Percentiles rank a stretch among this genome's conserved stretches.
Evolutionary conservation across 2,113 vertebrate species (phyloP).

Genomic region (Phocoena phocoena): DNA sequence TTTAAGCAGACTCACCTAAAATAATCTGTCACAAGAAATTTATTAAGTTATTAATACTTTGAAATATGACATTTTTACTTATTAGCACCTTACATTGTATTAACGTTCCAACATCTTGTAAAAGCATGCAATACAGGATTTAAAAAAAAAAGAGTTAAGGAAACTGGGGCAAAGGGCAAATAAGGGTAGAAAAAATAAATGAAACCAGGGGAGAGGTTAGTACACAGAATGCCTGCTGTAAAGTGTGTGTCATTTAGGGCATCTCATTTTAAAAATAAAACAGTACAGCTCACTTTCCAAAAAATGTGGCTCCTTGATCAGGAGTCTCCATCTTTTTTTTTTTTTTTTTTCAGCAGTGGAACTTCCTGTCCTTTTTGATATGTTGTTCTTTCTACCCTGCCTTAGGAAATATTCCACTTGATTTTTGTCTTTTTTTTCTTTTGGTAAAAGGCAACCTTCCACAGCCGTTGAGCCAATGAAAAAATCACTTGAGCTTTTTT

Average conservation of each 20-base stretch:
- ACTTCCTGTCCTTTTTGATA: not conserved
- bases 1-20: not conserved
- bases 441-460: slow-evolving; percentile 22
- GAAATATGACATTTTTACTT: not conserved
- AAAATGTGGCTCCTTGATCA: not conserved
- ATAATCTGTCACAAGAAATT: not conserved
- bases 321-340: not conserved
- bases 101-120: not conserved
- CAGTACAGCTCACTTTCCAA: not conserved
- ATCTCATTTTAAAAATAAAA: slow-evolving; percentile 47
- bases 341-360: not conserved
- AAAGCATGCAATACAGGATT: not conserved
- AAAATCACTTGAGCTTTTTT: slow-evolving; percentile 36
- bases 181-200: not conserved
- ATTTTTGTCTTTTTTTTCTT: not conserved
- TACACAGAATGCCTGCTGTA: not conserved
- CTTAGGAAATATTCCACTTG: not conserved
- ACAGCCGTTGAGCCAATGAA: not conserved
- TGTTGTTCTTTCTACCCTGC: not conserved
- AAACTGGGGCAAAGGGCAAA: slow-evolving; percentile 32
- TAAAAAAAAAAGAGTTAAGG: not conserved
- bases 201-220: not conserved
- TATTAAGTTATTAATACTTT: not conserved
- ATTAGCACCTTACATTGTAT: not conserved
- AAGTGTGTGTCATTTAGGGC: not conserved